Evolutionary conservation across 2,888 invertebrate species (phyloP).

Genomic region (Acheta domesticus): DNA sequence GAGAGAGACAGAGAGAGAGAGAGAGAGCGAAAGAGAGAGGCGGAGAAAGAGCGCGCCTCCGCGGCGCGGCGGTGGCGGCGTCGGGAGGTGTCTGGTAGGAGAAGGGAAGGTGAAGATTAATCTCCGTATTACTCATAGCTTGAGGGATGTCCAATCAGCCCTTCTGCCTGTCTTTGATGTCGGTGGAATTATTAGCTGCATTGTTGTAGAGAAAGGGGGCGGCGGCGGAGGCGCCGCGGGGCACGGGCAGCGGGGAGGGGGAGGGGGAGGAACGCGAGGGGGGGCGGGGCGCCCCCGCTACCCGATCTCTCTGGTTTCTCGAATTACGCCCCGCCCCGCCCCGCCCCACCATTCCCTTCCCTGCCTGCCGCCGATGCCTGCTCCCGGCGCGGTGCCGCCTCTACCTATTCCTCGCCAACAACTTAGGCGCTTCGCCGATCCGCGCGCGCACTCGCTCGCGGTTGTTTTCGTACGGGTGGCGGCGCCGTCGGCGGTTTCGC

Average conservation of each 20-base stretch:
- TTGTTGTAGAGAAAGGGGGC: conserved; percentile 1
- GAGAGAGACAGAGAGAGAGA: neutral
- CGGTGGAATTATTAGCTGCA: conserved; percentile 18
- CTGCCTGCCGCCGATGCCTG: neutral
- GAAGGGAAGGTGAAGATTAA: conserved; percentile 18
- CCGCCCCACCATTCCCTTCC: no score
- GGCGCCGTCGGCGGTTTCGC: no score
- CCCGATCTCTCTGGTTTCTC: neutral
- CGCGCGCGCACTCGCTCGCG: no score
- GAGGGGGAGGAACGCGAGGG: neutral
- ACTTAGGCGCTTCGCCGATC: no score
- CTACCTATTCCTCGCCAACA: no score
- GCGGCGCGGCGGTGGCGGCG: neutral
- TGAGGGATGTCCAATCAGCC: conserved; percentile 18
- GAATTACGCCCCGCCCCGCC: neutral
- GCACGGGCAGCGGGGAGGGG: neutral
- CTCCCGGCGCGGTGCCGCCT: neutral
- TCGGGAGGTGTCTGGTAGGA: neutral
- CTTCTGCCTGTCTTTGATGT: conserved; percentile 18
- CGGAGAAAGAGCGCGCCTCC: neutral
- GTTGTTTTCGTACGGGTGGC: no score
- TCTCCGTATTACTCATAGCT: conserved; percentile 9
- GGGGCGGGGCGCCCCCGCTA: neutral
- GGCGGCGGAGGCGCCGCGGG: neutral
- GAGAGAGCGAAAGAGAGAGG: neutral